These are phyloP conservation scores for Ophioninae sp. DNA, from an alignment of 2,888 invertebrate genomes.

Conservation along the genomic window DNA sequence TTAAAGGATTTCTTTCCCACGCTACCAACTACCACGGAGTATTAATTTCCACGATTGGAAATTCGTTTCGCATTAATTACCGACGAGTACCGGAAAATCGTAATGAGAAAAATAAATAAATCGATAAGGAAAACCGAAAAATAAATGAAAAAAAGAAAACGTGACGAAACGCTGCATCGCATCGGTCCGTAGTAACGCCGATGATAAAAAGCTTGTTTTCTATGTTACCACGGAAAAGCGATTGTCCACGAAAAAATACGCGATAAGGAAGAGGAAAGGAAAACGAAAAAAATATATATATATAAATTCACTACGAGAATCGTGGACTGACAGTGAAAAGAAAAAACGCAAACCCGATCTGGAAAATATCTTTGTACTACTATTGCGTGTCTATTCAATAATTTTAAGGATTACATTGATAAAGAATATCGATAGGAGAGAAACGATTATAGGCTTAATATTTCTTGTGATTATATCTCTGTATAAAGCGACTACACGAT, in stretches of 20 bases:
- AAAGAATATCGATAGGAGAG: slow-evolving; percentile 65
- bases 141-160: slow-evolving; percentile 21
- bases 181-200: slow-evolving; percentile 41
- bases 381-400: slow-evolving; percentile 74
- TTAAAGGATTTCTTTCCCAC: slow-evolving; percentile 10
- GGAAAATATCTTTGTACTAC: slow-evolving; percentile 72
- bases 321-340: slow-evolving; percentile 49
- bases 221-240: slow-evolving; percentile 37
- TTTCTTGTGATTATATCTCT: slow-evolving; percentile 68
- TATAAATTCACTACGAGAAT: slow-evolving; percentile 44
- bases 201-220: slow-evolving; percentile 50
- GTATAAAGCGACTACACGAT: slow-evolving; percentile 65
- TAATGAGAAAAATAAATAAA: slow-evolving; percentile 56
- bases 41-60: slow-evolving; percentile 49
- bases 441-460: slow-evolving; percentile 63
- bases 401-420: slow-evolving; percentile 71
- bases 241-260: slow-evolving; percentile 41
- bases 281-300: slow-evolving; percentile 7
- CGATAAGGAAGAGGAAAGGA: slow-evolving; percentile 17
- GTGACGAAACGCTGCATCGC: slow-evolving; percentile 61
- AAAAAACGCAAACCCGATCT: slow-evolving; percentile 31
- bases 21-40: slow-evolving; percentile 54
- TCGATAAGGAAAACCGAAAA: slow-evolving; percentile 4
- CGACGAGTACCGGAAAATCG: slow-evolving; percentile 57
- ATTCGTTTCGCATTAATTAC: slow-evolving; percentile 62